phyloP scores from a whole-genome alignment of 2,113 vertebrate genomes.

The Lichenostomus cassidix region DNA sequence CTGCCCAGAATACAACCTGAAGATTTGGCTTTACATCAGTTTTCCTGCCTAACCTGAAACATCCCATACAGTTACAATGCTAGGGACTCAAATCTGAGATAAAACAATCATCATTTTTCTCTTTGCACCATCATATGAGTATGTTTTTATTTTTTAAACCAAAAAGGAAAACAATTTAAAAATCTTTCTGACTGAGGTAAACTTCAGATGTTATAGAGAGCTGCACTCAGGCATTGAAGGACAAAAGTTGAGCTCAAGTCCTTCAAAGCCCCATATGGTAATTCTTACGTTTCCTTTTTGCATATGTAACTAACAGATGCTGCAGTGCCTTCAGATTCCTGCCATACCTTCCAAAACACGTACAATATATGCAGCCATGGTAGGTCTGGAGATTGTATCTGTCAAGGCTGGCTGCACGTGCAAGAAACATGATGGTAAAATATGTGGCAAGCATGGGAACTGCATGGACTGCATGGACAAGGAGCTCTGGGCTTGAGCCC shows the following conservation, averaged over 20 bases:
- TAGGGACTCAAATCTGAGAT: not conserved
- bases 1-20: not conserved
- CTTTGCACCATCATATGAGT: not conserved
- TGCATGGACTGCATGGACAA: constrained; percentile 54
- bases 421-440: constrained; percentile 59
- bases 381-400: constrained; percentile 79
- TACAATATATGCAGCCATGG: constrained; percentile 40
- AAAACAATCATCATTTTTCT: not conserved
- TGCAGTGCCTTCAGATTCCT: constrained; percentile 70
- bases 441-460: constrained; percentile 70
- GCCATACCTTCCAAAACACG: constrained; percentile 75
- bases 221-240: not conserved
- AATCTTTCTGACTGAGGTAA: not conserved
- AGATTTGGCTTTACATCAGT: not conserved
- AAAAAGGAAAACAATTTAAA: not conserved
- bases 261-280: constrained; percentile 57
- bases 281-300: constrained; percentile 59
- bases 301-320: constrained; percentile 65
- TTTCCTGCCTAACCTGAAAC: not conserved
- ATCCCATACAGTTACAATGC: not conserved
- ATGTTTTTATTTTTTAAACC: not conserved
- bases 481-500: constrained; percentile 69
- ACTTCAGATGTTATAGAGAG: not conserved
- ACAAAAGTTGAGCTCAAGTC: constrained; percentile 35
- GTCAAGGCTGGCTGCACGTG: constrained; percentile 70